phyloP scores from a whole-genome alignment of 2,113 vertebrate species.

The Zosterops hypoxanthus region DNA sequence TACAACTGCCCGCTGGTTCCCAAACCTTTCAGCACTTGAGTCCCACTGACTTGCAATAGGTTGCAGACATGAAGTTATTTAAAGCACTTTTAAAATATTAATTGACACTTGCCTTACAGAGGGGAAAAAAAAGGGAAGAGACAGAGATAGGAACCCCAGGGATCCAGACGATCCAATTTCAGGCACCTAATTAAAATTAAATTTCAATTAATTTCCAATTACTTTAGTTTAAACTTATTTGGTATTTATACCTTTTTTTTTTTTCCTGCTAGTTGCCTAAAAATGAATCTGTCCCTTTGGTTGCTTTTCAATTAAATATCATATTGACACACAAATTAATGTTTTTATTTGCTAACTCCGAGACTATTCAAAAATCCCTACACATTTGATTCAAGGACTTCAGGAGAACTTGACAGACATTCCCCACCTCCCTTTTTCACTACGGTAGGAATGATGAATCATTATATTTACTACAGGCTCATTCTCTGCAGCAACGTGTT shows the following conservation, averaged over 20 bases:
- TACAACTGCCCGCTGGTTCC: not conserved
- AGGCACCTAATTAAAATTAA: slow-evolving; percentile 59
- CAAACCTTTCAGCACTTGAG: not conserved
- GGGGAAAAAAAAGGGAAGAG: not conserved
- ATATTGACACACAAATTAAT: not conserved
- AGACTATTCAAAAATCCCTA: slow-evolving; percentile 30
- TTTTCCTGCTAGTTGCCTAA: not conserved
- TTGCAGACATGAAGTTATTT: slow-evolving; percentile 45
- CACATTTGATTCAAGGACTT: slow-evolving; percentile 32
- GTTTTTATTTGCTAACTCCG: not conserved
- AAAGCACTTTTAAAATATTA: slow-evolving; percentile 53
- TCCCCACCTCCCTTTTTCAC: slow-evolving; percentile 34
- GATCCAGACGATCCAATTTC: slow-evolving; percentile 36
- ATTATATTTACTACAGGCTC: slow-evolving; percentile 36
- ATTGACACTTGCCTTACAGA: slow-evolving; percentile 36
- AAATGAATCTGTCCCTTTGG: not conserved
- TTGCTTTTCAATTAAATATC: slow-evolving; percentile 42
- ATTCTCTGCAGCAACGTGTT: not conserved
- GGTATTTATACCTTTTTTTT: slow-evolving; percentile 25
- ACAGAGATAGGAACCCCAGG: not conserved
- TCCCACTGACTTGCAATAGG: not conserved
- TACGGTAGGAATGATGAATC: slow-evolving; percentile 28
- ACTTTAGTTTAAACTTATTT: slow-evolving; percentile 53
- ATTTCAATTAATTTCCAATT: slow-evolving; percentile 62
- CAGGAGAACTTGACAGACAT: slow-evolving; percentile 41